Conservation (phyloP, 2,888 invertebrate genomes). For the Pandemis corylana region DNA sequence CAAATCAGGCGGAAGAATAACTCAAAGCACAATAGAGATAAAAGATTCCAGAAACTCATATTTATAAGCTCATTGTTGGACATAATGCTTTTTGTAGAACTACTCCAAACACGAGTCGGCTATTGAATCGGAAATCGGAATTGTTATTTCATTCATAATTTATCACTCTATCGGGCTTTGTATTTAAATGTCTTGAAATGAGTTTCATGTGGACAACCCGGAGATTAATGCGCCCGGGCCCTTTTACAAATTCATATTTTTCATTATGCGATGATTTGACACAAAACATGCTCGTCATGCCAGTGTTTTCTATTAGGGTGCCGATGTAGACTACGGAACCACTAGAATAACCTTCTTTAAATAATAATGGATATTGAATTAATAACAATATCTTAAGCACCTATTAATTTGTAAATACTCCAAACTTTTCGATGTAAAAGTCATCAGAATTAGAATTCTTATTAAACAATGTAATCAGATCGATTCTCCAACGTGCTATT, state of each 20-base stretch:
- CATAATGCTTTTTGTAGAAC: constrained; percentile 71
- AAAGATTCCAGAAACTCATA: constrained; percentile 71
- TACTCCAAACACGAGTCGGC: constrained; percentile 67
- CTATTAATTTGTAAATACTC: not conserved
- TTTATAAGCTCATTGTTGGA: constrained; percentile 79
- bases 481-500: constrained; percentile 42
- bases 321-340: constrained; percentile 54
- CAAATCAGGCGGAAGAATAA: constrained; percentile 63
- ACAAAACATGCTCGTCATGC: constrained; percentile 72
- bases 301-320: constrained; percentile 68
- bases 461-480: constrained; percentile 50
- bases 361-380: not conserved
- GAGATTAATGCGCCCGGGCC: constrained; percentile 67
- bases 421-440: not conserved
- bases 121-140: constrained; percentile 65
- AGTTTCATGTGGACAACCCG: constrained; percentile 65
- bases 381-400: not conserved
- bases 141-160: constrained; percentile 79
- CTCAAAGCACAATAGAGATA: constrained; percentile 59
- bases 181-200: constrained; percentile 76
- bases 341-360: constrained; percentile 43
- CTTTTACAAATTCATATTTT: constrained; percentile 72
- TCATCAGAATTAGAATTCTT: not conserved
- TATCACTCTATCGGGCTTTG: constrained; percentile 78
- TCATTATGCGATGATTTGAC: constrained; percentile 76